Evolutionary conservation across 2,113 vertebrate genomes (phyloP).

Genomic region (Gobiocypris rarus): DNA sequence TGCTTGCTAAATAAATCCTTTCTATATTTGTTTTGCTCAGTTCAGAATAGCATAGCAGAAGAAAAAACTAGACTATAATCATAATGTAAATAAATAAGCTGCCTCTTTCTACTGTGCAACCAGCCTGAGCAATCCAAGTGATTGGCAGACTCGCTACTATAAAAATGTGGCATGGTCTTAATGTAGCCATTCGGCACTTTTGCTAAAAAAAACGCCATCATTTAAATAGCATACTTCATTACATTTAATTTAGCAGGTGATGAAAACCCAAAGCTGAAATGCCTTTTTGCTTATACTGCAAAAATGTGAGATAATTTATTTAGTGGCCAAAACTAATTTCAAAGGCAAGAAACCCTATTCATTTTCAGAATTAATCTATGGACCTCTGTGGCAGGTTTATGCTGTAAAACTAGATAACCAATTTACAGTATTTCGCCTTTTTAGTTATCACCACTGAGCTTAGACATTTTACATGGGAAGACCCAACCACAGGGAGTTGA

Average conservation of each 20-base stretch:
- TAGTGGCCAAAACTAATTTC: neutral
- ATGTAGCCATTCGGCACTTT: conserved; percentile 5
- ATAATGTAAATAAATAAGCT: neutral
- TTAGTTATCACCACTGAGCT: neutral
- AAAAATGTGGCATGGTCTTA: neutral
- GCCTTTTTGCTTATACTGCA: neutral
- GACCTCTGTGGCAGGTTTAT: neutral
- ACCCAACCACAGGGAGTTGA: conserved; percentile 1
- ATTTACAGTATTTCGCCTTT: neutral
- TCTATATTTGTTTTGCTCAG: conserved; percentile 12
- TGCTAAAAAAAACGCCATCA: neutral
- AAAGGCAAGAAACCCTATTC: neutral
- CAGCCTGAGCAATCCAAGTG: neutral
- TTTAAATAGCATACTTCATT: conserved; percentile 17
- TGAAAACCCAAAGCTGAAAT: neutral
- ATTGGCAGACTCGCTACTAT: neutral
- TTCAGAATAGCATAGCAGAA: neutral
- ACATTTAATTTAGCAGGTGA: conserved; percentile 14
- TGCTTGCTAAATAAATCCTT: conserved; percentile 37
- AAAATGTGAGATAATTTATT: neutral
- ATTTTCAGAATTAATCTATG: neutral
- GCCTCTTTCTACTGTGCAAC: neutral
- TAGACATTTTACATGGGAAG: neutral
- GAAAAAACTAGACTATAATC: conserved; percentile 19
- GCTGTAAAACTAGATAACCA: neutral